These are phyloP conservation scores for Danaus plexippus DNA, from an alignment of 1,140 invertebrate species.

Conservation along the genomic window DNA sequence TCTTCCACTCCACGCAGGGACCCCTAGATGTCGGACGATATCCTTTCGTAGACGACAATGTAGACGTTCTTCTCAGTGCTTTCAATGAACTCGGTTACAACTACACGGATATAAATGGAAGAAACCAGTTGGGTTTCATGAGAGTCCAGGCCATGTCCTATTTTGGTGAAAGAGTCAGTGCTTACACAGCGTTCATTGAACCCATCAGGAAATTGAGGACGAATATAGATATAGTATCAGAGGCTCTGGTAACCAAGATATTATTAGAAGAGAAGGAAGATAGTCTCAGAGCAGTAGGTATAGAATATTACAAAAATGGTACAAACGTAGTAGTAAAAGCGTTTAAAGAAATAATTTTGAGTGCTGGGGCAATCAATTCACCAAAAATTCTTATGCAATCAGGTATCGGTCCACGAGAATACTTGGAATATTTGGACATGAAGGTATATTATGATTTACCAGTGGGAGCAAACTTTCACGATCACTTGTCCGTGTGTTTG, in stretches of 20 bases:
- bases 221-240: constrained; percentile 80
- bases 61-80: constrained; percentile 62
- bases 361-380: constrained; percentile 72
- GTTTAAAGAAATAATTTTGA: constrained; percentile 72
- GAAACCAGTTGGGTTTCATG: constrained; percentile 70
- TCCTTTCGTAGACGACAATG: constrained; percentile 56
- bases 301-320: constrained; percentile 57
- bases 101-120: constrained; percentile 64
- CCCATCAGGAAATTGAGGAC: constrained; percentile 62
- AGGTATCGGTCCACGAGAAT: constrained; percentile 62
- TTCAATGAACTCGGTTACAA: constrained; percentile 63
- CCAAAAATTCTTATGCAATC: constrained; percentile 72
- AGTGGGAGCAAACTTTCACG: constrained; percentile 83
- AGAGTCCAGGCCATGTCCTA: constrained; percentile 62
- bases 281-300: constrained; percentile 41
- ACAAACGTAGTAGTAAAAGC: constrained; percentile 46
- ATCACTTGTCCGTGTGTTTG: constrained; percentile 73
- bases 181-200: constrained; percentile 52
- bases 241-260: constrained; percentile 72
- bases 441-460: constrained; percentile 74
- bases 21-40: constrained; percentile 60
- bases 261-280: constrained; percentile 37
- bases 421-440: constrained; percentile 69
- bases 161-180: constrained; percentile 65
- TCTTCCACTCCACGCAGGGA: constrained; percentile 58